Evolutionary conservation across 2,888 invertebrate species (phyloP).

Genomic region (Itoplectis maculator): DNA sequence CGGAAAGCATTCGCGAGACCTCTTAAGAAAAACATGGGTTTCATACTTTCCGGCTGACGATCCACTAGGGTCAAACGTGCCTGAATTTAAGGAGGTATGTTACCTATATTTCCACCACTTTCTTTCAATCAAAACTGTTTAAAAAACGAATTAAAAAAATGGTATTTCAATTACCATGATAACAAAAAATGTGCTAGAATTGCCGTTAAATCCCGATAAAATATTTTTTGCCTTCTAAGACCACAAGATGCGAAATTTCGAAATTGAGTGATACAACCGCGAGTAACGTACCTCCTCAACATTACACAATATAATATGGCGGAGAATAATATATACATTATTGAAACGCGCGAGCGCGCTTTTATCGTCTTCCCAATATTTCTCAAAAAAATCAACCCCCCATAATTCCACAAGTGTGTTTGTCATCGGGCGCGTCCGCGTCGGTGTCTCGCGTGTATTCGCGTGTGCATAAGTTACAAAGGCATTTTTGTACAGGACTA

Average conservation of each 20-base stretch:
- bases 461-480: constrained; percentile 71
- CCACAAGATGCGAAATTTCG: background rate
- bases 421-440: constrained; percentile 18
- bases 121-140: background rate
- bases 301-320: constrained; percentile 28
- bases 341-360: background rate
- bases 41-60: constrained; percentile 7
- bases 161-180: background rate
- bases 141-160: background rate
- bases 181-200: background rate
- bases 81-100: background rate
- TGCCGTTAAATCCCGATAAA: background rate
- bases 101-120: background rate
- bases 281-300: background rate
- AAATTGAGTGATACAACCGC: background rate
- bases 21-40: constrained; percentile 25
- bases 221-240: background rate
- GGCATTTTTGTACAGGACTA: constrained; percentile 81
- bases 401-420: background rate
- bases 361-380: background rate
- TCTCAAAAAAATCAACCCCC: constrained; percentile 5
- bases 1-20: constrained; percentile 27
- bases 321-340: background rate
- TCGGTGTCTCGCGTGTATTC: constrained; percentile 34
- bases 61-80: constrained; percentile 10